Conservation (phyloP, 2,888 invertebrate genomes). For the Phyllotreta striolata region DNA sequence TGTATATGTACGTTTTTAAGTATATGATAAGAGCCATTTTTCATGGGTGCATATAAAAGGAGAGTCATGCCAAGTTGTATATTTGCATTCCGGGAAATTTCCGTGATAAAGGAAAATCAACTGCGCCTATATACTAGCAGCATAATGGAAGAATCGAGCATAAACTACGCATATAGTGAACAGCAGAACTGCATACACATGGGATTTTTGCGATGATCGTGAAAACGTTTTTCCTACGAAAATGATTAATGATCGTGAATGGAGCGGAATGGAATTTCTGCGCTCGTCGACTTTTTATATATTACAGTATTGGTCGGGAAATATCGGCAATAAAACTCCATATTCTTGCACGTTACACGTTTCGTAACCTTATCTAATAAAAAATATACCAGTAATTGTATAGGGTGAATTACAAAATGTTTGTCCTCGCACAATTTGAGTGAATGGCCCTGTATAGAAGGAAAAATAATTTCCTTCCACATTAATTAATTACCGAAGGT, state of each 20-base stretch:
- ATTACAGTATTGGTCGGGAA: constrained; percentile 37
- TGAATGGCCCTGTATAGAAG: no score
- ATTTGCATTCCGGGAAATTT: constrained; percentile 4
- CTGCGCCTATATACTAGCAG: neutral
- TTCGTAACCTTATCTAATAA: constrained; percentile 1
- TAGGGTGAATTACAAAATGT: no score
- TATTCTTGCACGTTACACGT: constrained; percentile 8
- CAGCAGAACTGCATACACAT: constrained; percentile 31
- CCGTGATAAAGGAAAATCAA: neutral
- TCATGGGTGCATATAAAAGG: neutral
- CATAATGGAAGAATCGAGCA: constrained; percentile 28
- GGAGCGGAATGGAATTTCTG: constrained; percentile 39
- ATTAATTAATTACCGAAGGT: no score
- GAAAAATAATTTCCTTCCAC: no score
- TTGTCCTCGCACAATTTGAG: no score
- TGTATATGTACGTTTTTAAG: no score
- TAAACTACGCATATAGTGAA: constrained; percentile 37
- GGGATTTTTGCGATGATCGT: constrained; percentile 33
- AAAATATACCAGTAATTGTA: no score
- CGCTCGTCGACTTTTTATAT: constrained; percentile 40
- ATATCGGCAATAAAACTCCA: constrained; percentile 17
- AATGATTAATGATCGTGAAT: constrained; percentile 42
- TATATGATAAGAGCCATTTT: no score
- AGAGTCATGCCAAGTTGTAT: no score
- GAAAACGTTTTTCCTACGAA: constrained; percentile 26